A percentile compares a stretch with the other conserved stretches of the same genome.
Conservation (phyloP, 2,797 vertebrate species). For the Sylvia borin region DNA sequence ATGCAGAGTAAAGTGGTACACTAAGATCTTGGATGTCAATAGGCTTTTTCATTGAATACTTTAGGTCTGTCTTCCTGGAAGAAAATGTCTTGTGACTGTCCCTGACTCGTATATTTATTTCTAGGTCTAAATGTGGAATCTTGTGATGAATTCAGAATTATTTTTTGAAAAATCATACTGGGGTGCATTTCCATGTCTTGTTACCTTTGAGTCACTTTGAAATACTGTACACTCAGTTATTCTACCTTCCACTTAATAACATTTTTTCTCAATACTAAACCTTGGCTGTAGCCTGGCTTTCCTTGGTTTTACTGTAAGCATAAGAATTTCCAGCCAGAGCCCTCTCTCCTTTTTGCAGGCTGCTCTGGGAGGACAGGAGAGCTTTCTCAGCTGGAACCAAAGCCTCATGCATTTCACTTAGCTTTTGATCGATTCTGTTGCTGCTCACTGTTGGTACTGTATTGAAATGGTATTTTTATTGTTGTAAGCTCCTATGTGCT, state of each 20-base stretch:
- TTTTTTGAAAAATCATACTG: not conserved
- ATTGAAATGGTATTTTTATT: slow-evolving; percentile 56
- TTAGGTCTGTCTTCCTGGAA: not conserved
- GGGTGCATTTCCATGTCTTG: not conserved
- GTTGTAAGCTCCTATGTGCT: slow-evolving; percentile 7
- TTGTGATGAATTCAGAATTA: not conserved
- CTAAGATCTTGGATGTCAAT: not conserved
- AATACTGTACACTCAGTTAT: not conserved
- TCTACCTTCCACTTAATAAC: not conserved
- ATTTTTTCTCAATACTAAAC: not conserved
- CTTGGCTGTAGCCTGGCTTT: not conserved
- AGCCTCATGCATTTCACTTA: slow-evolving; percentile 59
- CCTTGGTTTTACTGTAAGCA: not conserved
- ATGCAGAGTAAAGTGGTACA: not conserved
- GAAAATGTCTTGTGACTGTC: not conserved
- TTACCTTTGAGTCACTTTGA: not conserved
- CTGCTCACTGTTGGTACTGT: not conserved
- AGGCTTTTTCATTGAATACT: not conserved
- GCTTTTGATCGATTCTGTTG: slow-evolving; percentile 48
- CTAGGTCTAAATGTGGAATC: not conserved
- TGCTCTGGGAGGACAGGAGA: not conserved
- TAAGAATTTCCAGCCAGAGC: not conserved
- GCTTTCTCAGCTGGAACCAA: slow-evolving; percentile 1
- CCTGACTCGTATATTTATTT: not conserved
- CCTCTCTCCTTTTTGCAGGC: not conserved